Conservation (phyloP, 2,888 invertebrate species). For the Rhaphigaster nebulosa region DNA sequence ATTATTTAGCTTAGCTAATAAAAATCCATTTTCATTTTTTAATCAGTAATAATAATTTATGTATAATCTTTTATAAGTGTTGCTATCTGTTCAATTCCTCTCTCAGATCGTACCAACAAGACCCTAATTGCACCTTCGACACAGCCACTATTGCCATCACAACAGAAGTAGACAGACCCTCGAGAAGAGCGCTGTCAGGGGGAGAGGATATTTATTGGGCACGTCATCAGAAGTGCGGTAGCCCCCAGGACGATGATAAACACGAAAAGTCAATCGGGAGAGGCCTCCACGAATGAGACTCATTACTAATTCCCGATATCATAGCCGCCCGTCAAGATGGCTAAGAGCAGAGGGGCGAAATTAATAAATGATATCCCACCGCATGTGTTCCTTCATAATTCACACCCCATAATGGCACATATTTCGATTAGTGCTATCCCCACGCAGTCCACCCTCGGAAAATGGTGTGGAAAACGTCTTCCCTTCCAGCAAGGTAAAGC, state of each 20-base stretch:
- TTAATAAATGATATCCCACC: constrained; percentile 35
- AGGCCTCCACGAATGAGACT: too few species aligned
- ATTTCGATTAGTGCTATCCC: constrained; percentile 21
- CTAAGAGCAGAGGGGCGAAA: background rate
- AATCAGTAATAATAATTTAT: too few species aligned
- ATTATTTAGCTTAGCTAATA: too few species aligned
- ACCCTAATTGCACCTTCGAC: background rate
- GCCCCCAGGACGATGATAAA: constrained; percentile 41
- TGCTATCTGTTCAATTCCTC: background rate
- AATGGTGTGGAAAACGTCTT: background rate
- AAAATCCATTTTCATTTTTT: too few species aligned
- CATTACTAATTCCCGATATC: constrained; percentile 31
- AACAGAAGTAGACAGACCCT: background rate
- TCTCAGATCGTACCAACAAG: background rate
- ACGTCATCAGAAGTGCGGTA: constrained; percentile 41
- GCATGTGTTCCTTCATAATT: constrained; percentile 18
- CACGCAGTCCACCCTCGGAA: background rate
- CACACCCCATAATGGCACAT: constrained; percentile 24
- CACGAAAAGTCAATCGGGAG: constrained; percentile 42
- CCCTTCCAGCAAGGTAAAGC: background rate
- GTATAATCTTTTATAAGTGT: too few species aligned
- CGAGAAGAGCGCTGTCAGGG: constrained; percentile 4
- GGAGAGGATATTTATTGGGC: constrained; percentile 42
- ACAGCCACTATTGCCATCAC: background rate
- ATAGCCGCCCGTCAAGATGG: background rate